Evolutionary conservation across 2,888 invertebrate species (phyloP), one percentile per base, ranked within the genome.

Genomic region (Nephrotoma flavescens): DNA sequence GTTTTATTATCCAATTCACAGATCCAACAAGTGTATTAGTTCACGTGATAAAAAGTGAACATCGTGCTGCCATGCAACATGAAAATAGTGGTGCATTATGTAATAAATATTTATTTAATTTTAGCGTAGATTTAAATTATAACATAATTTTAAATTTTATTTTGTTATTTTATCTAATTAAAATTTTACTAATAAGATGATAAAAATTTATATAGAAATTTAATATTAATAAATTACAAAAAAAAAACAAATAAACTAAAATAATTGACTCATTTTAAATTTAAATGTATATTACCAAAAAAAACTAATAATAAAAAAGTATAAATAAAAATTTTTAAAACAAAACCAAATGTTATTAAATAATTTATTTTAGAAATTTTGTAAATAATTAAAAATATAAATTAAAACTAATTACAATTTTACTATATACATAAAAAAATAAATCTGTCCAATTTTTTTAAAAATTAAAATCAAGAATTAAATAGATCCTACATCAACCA

Each of bases 11-110:
- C 2, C 92, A 90, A 93, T 93, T 89, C 31, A 0, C 94, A 92
- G 96, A 96, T 91, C 95, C 96, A 88, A 96, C 96, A 88, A 96
- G 96, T 89, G 96, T 96, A 89, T 94, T 96, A 90, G 96, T 96
- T 88, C 96, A 96, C 92, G 96, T 96, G 89, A 93, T 96, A 89
- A 96, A 96, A 90, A 96, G 96, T 90, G 94, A 94, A 91, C 92
- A 94, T 88, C 94, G 94, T 87, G 94, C 94, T 44, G 94, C 94
- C 84, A 94, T 94, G 94, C 94, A 94, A 89, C 92, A 92, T 87
- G 92, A 91, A 86, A 52, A 42, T 41, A 86, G 52, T 44, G 41
- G 86, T 86, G 86, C 86, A 44, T 31, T 85, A 44, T 19, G 85
- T 85, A 42, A 42, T 84, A 84, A 84, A 42, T 42, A 42, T 84